Base-by-base conservation (phyloP, 2,113 vertebrate genomes). In the Lampris incognitus region DNA sequence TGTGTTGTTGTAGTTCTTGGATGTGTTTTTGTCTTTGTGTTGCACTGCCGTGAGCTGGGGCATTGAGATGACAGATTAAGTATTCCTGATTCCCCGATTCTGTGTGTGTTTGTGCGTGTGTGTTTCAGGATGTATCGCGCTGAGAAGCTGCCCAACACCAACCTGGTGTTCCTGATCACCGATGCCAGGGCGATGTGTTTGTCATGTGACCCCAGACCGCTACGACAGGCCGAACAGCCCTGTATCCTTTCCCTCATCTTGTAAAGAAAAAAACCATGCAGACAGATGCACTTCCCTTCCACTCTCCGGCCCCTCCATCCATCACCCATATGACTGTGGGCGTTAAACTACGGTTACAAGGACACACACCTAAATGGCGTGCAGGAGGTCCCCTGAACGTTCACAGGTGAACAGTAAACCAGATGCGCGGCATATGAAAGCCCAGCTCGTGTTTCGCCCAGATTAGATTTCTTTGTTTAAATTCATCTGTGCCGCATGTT, bases 101-200 rank as follows among this genome's bases (percentile, higher is more conserved):
- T 66, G 74, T 85, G 70, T 85, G 6, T 85, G 92, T 95, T 82
- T 46, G 69, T 48, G 38, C 42, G 13, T 83, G 9, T 88, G 93
- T 93, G 79, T 95, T 94, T 75, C 74, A 95, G 94, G 85, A 92
- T 94, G 93, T 99, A 97, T 86, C 94, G 96, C 41, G 97, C 95
- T 0, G 97, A 99, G 91, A 99, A 98, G 89, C 95, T 99, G 86
- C 95, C 96, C 73, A 97, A 96, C 82, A 99, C 97, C 77, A 99
- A 99, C 88, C 88, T 99, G 84, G 95, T 99, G 78, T 99, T 99
- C 92, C 95, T 99, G 84, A 97, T 99, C 88, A 96, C 96, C 42
- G 98, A 99, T 84, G 97, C 96, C 85, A 97, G 95, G 85, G 93
- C 92, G 6, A 96, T 97, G 5, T 99, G 98, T 86, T 94, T 95